phyloP scores from a whole-genome alignment of 92 coral and sea anemone genomes.

The Epizoanthus scotinus region DNA sequence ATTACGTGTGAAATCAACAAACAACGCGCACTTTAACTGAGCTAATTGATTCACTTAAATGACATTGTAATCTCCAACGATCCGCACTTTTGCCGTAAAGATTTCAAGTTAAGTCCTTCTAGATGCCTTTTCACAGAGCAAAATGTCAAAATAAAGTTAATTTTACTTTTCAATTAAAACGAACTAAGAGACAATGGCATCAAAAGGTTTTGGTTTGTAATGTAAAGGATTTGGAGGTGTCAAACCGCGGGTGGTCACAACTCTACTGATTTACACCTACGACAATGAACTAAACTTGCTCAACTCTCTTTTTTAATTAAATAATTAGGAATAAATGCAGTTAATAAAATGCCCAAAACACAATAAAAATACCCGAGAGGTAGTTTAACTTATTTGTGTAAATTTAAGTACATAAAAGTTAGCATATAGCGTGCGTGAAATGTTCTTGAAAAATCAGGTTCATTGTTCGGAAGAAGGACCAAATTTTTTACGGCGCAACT shows the following conservation, averaged over 20 bases:
- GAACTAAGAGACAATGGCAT: constrained; percentile 2
- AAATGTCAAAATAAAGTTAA: constrained; percentile 11
- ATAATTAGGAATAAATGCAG: constrained; percentile 6
- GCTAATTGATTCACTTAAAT: not conserved
- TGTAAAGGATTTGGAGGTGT: constrained; percentile 13
- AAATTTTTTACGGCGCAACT: too few species aligned
- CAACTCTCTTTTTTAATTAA: constrained; percentile 24
- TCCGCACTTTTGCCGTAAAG: not conserved
- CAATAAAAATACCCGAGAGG: constrained; percentile 11
- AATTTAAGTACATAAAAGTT: too few species aligned
- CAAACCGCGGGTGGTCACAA: constrained; percentile 25
- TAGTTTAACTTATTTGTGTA: not conserved
- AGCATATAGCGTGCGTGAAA: too few species aligned
- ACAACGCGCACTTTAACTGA: not conserved
- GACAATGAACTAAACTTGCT: constrained; percentile 15
- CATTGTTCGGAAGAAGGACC: too few species aligned
- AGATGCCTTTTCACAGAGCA: too few species aligned
- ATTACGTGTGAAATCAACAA: constrained; percentile 1
- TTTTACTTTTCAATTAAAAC: constrained; percentile 19
- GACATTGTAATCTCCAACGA: not conserved
- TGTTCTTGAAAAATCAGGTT: too few species aligned
- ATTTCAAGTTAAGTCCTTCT: constrained; percentile 7
- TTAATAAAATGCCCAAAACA: constrained; percentile 24
- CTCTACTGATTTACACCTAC: not conserved
- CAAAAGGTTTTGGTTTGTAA: constrained; percentile 19